Percentiles rank a stretch among this genome's conserved stretches.
Evolutionary conservation across 2,888 invertebrate species (phyloP).

Genomic region (Meiosimyza platycephala): DNA sequence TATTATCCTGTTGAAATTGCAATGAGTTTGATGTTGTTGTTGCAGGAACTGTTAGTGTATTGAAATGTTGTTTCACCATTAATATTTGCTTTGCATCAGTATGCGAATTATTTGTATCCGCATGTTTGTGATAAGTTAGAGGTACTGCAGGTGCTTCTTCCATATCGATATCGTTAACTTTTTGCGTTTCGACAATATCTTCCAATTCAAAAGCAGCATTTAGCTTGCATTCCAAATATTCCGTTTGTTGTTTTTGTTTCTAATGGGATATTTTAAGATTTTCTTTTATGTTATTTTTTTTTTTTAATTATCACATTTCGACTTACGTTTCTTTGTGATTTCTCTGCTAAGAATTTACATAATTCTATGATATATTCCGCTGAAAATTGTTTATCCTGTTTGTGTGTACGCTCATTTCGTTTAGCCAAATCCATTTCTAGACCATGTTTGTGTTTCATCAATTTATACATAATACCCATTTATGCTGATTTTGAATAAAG

Average conservation of each 20-base stretch:
- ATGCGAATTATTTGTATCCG: neutral
- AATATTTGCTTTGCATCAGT: neutral
- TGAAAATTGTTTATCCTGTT: constrained; percentile 52
- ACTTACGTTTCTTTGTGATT: constrained; percentile 58
- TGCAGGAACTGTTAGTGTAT: neutral
- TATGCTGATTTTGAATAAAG: constrained; percentile 11
- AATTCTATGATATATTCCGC: constrained; percentile 57
- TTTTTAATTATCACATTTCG: neutral
- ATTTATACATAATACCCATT: constrained; percentile 62
- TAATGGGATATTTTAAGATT: neutral
- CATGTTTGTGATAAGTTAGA: neutral
- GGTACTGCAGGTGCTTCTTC: neutral
- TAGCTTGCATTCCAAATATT: neutral
- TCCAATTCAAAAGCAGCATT: neutral
- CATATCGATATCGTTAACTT: neutral
- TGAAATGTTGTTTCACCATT: neutral
- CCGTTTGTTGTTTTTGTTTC: neutral
- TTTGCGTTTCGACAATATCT: neutral
- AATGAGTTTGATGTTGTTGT: constrained; percentile 1
- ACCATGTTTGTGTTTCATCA: constrained; percentile 53
- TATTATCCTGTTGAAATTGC: constrained; percentile 46
- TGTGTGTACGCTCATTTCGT: constrained; percentile 42
- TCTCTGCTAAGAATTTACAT: constrained; percentile 61
- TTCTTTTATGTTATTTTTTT: constrained; percentile 4
- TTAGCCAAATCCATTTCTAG: constrained; percentile 31